Base-by-base conservation (phyloP, 2,888 invertebrate species). In the Eugnorisma glareosa region DNA sequence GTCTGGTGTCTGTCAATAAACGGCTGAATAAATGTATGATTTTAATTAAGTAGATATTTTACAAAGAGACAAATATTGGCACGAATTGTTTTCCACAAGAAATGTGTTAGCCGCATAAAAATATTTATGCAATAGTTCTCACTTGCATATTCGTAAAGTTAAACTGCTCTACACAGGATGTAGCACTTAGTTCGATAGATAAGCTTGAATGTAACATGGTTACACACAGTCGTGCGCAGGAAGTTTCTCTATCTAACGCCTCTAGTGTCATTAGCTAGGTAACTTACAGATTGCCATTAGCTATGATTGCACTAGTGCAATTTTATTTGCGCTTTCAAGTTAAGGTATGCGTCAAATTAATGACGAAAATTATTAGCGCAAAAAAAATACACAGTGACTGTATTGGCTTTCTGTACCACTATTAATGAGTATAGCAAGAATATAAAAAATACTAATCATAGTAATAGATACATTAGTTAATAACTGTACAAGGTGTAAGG, bases 151-250 rank as follows among this genome's bases (percentile, higher is more conserved):
- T 37, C 21, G 13, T 51, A 51, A 67, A 40, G 28, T 37, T 31
- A 63, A 82, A 75, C 7, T 11, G 6, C 13, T 72, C 43, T n/a
- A 35, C 21, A 67, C 76, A 77, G 83, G 83, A 80, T 31, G 51
- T 35, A 10, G 8, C 28, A 77, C 48, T 43, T 59, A 45, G 64
- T 59, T 66, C 40, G 0, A 57, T n/a, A 82, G 79, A 82, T 80
- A 80, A 80, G 66, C 57, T 43, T 54, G 24, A 28, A 4, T 67
- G 15, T n/a, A 35, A 35, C 40, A 54, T 54, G 31, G 18, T 45
- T 31, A 59, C 35, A 51, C 21, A 35, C n/a, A 51, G 24, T 79
- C 24, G 18, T 0, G n/a, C 28, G 48, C 68, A 66, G 82, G 69
- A 69, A 66, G 59, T 81, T 59, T 37, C n/a, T 54, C 8, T 66